A percentile compares a stretch with the other conserved stretches of the same genome.
Evolutionary conservation across 2,113 vertebrate genomes (phyloP).

Genomic region (Spea bombifrons): DNA sequence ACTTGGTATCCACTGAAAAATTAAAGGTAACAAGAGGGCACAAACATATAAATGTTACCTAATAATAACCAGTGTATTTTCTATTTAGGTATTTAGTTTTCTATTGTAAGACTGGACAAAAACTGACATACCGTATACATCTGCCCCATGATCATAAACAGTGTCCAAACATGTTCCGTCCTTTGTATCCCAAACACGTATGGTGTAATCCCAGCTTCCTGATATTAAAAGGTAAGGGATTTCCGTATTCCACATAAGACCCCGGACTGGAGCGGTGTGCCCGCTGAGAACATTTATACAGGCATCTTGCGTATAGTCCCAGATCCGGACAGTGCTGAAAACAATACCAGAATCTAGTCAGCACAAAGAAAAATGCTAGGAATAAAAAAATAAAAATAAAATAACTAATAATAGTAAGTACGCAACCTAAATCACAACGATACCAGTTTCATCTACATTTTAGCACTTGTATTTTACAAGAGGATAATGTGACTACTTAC

Average conservation of each 20-base stretch:
- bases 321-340: slow-evolving; percentile 89
- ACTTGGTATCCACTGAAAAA: no score
- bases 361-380: not conserved
- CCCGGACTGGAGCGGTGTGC: slow-evolving; percentile 88
- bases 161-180: slow-evolving; percentile 89
- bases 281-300: slow-evolving; percentile 90
- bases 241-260: slow-evolving; percentile 94
- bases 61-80: no score
- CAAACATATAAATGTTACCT: no score
- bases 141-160: slow-evolving; percentile 90
- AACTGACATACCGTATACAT: slow-evolving; percentile 85
- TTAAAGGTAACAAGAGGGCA: no score
- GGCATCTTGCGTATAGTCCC: slow-evolving; percentile 96
- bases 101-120: not conserved
- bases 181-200: slow-evolving; percentile 93
- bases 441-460: no score
- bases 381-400: not conserved
- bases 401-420: not conserved
- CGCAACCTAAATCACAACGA: no score
- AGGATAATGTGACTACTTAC: no score
- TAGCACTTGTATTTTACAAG: no score
- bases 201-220: slow-evolving; percentile 97
- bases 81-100: no score
- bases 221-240: slow-evolving; percentile 91
- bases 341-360: slow-evolving; percentile 33